Percentiles rank a stretch among this genome's conserved stretches.
phyloP scores from a whole-genome alignment of 2,113 vertebrate species.

The Deroptyus accipitrinus region DNA sequence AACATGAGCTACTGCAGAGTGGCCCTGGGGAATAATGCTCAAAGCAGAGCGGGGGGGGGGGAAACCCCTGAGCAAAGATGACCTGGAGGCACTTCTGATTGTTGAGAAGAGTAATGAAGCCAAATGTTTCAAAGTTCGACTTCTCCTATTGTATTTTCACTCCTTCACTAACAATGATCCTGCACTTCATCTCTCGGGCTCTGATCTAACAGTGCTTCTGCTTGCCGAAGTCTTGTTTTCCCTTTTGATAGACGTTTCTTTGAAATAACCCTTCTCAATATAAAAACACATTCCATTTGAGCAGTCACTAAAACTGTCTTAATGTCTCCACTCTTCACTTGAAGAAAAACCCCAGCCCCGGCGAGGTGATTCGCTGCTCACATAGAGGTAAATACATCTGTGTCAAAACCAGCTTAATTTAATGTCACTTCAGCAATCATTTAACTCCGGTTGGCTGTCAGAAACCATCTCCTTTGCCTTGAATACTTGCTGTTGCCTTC shows the following conservation, averaged over 20 bases:
- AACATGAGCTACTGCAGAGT: background rate
- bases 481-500: background rate
- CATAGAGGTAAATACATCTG: slow-evolving; percentile 13
- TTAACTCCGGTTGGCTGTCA: slow-evolving; percentile 13
- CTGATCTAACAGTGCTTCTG: slow-evolving; percentile 8
- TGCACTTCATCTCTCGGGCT: background rate
- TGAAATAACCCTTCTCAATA: slow-evolving; percentile 30
- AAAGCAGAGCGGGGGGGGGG: background rate
- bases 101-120: slow-evolving; percentile 35
- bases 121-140: slow-evolving; percentile 33
- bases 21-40: background rate
- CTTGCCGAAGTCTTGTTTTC: slow-evolving; percentile 9
- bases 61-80: background rate
- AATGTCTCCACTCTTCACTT: background rate
- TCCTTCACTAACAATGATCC: background rate
- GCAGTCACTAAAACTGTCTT: slow-evolving; percentile 36
- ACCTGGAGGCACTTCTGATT: slow-evolving; percentile 25
- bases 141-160: slow-evolving; percentile 24
- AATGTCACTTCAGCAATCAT: background rate
- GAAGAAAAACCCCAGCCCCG: background rate
- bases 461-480: background rate
- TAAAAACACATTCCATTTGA: slow-evolving; percentile 38
- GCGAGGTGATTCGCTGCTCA: background rate
- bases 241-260: slow-evolving; percentile 48
- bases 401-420: slow-evolving; percentile 17